phyloP scores from a whole-genome alignment of 2,888 invertebrate species.

The Palloptera scutellata region DNA sequence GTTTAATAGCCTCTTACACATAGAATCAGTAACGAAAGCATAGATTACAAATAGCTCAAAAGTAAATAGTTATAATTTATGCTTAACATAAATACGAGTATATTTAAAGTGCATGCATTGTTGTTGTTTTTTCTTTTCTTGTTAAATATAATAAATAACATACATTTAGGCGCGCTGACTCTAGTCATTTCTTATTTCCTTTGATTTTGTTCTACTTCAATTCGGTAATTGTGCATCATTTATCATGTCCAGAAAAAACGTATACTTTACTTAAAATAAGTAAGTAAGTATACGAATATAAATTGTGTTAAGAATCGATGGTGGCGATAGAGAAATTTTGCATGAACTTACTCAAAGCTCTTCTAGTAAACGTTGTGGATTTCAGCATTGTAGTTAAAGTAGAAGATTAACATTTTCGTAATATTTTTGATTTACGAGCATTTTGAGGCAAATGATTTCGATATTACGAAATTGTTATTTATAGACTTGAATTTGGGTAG shows the following conservation, averaged over 20 bases:
- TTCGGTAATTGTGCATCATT: neutral
- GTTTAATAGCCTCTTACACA: neutral
- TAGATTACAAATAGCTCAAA: neutral
- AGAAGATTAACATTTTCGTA: no score
- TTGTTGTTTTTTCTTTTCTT: neutral
- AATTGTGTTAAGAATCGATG: neutral
- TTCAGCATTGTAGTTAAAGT: no score
- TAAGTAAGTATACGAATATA: neutral
- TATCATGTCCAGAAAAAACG: constrained; percentile 6
- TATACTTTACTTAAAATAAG: neutral
- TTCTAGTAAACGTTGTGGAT: no score
- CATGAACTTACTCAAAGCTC: no score
- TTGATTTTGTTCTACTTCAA: no score
- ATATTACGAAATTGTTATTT: no score
- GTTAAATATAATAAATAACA: constrained; percentile 23
- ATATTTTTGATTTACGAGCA: no score
- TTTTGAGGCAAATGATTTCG: no score
- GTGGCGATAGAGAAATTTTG: neutral
- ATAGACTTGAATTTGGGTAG: no score
- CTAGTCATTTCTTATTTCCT: no score
- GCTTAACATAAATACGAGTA: neutral
- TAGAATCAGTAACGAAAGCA: neutral
- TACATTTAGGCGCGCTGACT: constrained; percentile 36
- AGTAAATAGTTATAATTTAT: constrained; percentile 4
- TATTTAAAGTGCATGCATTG: constrained; percentile 19